Base-by-base conservation (phyloP, 1,140 invertebrate genomes). In the Acromyrmex heyeri region DNA sequence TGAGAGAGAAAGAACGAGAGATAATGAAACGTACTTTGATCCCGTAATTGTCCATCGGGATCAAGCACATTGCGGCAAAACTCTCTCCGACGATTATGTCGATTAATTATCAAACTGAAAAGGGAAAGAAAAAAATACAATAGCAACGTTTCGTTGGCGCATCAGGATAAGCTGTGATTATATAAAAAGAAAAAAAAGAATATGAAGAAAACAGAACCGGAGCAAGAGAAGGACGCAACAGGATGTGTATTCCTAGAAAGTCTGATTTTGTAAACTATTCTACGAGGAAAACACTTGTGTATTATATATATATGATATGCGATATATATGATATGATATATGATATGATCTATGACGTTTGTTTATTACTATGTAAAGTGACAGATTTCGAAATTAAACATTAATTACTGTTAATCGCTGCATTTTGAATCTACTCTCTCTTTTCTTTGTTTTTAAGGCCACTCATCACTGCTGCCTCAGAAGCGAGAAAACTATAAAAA, bases 331-430 rank as follows among this genome's bases (percentile, higher is more conserved):
- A 83, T 83, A 83, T 73, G 79, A 83, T 73, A 83, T 83, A 83
- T 57, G 79, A 95, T 92, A 94, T 95, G 92, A 92, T 94, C 93
- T 94, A 95, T 92, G 91, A 94, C 91, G 88, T 94, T 95, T 94
- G 92, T 94, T 94, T 94, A 94, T 94, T 94, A 94, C 92, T 94
- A 93, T 95, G 93, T 95, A 94, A 94, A 94, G 91, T 93, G 91
- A 94, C 93, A 94, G 91, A 93, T 94, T 94, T 95, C 93, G 93
- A 94, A 95, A 95, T 95, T 95, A 94, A 95, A 95, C 91, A 94
- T 94, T 95, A 95, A 95, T 94, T 94, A 94, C 94, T 95, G 94
- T 95, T 95, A 95, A 90, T 87, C 86, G 72, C 27, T 30, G 38
- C 24, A 14, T 83, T 14, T 34, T 62, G 38, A 72, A 82, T 72